Evolutionary conservation across 2,113 vertebrate genomes (phyloP).

Genomic region (Cacatua alba): DNA sequence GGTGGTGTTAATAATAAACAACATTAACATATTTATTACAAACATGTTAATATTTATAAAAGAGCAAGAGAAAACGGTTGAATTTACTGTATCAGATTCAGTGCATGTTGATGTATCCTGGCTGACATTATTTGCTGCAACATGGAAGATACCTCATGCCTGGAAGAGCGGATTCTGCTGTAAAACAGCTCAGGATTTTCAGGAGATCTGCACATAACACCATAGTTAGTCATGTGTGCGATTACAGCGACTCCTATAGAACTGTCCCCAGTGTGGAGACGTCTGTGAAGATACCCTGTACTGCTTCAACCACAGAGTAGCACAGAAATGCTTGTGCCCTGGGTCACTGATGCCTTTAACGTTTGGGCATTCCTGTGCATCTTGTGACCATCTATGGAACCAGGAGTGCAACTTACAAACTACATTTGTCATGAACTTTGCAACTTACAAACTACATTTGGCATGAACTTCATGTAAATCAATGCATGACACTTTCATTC

Average conservation of each 20-base stretch:
- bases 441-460: background rate
- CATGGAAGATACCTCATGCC: background rate
- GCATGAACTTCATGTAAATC: background rate
- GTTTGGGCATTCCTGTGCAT: background rate
- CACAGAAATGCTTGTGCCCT: background rate
- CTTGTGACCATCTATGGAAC: background rate
- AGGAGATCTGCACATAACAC: background rate
- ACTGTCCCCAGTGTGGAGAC: background rate
- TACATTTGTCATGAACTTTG: background rate
- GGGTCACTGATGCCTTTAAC: background rate
- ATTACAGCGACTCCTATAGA: background rate
- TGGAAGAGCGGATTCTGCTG: background rate
- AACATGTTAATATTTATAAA: background rate
- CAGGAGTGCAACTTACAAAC: background rate
- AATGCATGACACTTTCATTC: background rate
- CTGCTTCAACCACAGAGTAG: fast-evolving
- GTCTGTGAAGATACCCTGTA: background rate
- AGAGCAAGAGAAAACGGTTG: background rate
- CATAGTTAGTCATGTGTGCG: background rate
- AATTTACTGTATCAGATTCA: background rate
- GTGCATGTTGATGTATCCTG: background rate
- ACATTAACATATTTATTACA: background rate
- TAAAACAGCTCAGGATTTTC: background rate
- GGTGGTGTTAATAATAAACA: background rate
- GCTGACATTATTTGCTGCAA: background rate